A percentile compares a stretch with the other conserved stretches of the same genome.
Evolutionary conservation across 2,888 invertebrate genomes (phyloP).

Genomic region (Junonia oenone): DNA sequence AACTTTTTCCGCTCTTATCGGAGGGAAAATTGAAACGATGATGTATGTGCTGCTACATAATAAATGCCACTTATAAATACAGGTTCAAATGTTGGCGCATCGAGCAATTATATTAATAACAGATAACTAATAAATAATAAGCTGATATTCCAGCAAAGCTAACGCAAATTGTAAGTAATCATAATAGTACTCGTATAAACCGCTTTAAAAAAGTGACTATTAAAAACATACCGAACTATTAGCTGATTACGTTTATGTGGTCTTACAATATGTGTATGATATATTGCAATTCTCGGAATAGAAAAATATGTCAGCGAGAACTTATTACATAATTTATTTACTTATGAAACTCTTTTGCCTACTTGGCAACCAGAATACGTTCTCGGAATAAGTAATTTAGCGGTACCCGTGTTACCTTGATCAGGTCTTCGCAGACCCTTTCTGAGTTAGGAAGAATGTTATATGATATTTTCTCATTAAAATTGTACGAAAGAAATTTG

Average conservation of each 20-base stretch:
- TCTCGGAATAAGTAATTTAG: neutral
- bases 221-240: neutral
- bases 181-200: neutral
- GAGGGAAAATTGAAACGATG: conserved; percentile 15
- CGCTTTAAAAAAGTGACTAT: neutral
- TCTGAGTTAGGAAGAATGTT: neutral
- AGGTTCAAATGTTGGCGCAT: neutral
- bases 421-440: neutral
- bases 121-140: neutral
- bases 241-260: neutral
- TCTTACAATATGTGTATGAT: neutral
- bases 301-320: neutral
- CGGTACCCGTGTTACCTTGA: neutral
- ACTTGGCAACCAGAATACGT: neutral
- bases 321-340: neutral
- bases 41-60: neutral
- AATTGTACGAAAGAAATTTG: conserved; percentile 11
- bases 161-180: neutral
- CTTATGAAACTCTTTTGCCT: neutral
- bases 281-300: neutral
- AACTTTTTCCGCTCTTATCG: conserved; percentile 31
- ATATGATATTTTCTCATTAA: conserved; percentile 13
- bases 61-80: neutral
- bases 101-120: neutral
- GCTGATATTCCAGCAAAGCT: neutral